Conservation (phyloP, 2,888 invertebrate genomes). For the Oxycera nigricornis region DNA sequence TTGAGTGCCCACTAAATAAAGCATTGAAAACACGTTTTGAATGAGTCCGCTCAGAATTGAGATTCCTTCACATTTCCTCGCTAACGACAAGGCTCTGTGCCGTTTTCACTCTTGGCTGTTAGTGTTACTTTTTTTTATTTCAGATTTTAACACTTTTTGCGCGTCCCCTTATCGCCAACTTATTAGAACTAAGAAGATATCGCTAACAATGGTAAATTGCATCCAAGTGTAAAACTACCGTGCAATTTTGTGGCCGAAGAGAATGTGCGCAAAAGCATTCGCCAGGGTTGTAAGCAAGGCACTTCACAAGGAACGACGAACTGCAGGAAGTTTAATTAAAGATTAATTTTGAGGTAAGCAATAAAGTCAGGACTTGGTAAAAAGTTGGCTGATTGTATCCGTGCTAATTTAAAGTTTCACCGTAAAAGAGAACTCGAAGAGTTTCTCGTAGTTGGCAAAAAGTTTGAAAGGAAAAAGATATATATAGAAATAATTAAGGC, state of each 20-base stretch:
- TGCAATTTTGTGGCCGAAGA: background rate
- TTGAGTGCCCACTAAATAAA: constrained; percentile 5
- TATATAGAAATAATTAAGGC: too few species aligned
- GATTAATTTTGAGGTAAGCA: background rate
- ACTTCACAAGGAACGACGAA: background rate
- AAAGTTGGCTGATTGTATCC: background rate
- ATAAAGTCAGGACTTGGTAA: background rate
- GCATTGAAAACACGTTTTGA: constrained; percentile 14
- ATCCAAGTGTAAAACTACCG: background rate
- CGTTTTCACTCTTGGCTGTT: background rate
- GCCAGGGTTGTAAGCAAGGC: background rate
- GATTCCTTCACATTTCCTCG: background rate
- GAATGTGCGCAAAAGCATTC: background rate
- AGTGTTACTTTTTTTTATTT: background rate
- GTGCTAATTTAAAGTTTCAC: too few species aligned
- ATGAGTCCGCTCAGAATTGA: background rate
- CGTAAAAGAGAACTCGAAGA: too few species aligned
- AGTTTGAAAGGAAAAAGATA: too few species aligned
- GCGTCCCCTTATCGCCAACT: constrained; percentile 24
- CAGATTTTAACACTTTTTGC: background rate
- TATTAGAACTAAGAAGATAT: constrained; percentile 23
- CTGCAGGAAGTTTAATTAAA: constrained; percentile 11
- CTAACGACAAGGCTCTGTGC: background rate
- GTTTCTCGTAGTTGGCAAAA: too few species aligned
- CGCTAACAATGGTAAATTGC: background rate